phyloP scores from a whole-genome alignment of 1,140 invertebrate species.

The Macrostomum lignano region DNA sequence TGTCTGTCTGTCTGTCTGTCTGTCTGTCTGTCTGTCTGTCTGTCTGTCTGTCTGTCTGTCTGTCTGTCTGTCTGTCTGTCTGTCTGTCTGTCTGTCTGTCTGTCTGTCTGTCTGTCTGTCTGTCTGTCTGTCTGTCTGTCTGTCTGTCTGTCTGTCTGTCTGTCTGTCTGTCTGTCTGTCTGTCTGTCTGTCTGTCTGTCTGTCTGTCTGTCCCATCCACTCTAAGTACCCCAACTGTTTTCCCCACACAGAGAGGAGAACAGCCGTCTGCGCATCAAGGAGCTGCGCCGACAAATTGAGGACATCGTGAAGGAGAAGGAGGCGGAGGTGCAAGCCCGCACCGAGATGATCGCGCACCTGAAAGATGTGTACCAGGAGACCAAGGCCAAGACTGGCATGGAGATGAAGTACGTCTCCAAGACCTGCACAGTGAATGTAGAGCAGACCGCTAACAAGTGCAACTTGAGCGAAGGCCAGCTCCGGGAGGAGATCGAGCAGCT shows the following conservation, averaged over 20 bases:
- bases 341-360: slow-evolving; percentile 5
- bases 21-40: too few relatives aligned
- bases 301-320: neutral
- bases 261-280: slow-evolving; percentile 1
- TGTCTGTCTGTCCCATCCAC: neutral
- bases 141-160: too few relatives aligned
- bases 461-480: slow-evolving; percentile 15
- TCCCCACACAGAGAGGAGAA: neutral
- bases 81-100: too few relatives aligned
- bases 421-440: neutral
- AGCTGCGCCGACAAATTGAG: slow-evolving; percentile 10
- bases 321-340: neutral
- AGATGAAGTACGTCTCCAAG: neutral
- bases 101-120: too few relatives aligned
- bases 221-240: neutral
- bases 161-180: too few relatives aligned
- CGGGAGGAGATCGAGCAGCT: slow-evolving; percentile 19
- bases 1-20: too few relatives aligned
- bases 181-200: too few relatives aligned
- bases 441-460: slow-evolving; percentile 16
- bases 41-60: too few relatives aligned
- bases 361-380: slow-evolving; percentile 4
- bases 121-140: too few relatives aligned
- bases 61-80: too few relatives aligned
- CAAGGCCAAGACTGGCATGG: slow-evolving; percentile 4